Percentiles rank a stretch among this genome's conserved stretches.
phyloP scores from a whole-genome alignment of 2,888 invertebrate genomes.

The Chrysotoxum bicinctum region DNA sequence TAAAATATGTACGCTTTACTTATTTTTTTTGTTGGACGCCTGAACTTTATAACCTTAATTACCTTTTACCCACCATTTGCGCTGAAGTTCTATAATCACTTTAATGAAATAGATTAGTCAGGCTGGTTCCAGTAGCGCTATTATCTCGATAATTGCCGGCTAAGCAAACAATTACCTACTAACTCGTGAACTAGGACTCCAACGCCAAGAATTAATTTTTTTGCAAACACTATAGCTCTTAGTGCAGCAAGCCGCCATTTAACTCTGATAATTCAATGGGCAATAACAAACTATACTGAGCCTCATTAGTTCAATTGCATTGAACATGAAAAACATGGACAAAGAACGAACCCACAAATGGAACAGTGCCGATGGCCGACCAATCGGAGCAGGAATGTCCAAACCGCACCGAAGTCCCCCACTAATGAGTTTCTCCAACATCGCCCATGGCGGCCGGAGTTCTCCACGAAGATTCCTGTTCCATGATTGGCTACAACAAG shows the following conservation, averaged over 20 bases:
- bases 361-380: conserved; percentile 35
- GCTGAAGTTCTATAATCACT: neutral
- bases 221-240: conserved; percentile 4
- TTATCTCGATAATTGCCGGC: conserved; percentile 35
- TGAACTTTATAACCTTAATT: neutral
- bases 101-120: conserved; percentile 46
- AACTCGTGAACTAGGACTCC: conserved; percentile 27
- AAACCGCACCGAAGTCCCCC: conserved; percentile 40
- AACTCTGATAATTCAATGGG: conserved; percentile 14
- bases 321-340: neutral
- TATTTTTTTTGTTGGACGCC: neutral
- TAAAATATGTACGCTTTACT: too few species aligned
- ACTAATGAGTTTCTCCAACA: conserved; percentile 65
- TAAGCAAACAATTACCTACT: conserved; percentile 47
- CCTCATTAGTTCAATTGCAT: conserved; percentile 68
- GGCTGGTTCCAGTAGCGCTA: conserved; percentile 43
- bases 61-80: neutral
- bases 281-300: conserved; percentile 35
- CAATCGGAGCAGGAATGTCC: conserved; percentile 60
- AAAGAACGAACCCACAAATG: conserved; percentile 31
- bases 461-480: conserved; percentile 54
- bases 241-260: conserved; percentile 50
- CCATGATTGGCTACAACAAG: conserved; percentile 70
- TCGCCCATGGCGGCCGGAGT: conserved; percentile 58
- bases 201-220: conserved; percentile 14